A percentile compares a stretch with the other conserved stretches of the same genome.
Conservation (phyloP, 2,888 invertebrate species). For the Protophormia terraenovae region DNA sequence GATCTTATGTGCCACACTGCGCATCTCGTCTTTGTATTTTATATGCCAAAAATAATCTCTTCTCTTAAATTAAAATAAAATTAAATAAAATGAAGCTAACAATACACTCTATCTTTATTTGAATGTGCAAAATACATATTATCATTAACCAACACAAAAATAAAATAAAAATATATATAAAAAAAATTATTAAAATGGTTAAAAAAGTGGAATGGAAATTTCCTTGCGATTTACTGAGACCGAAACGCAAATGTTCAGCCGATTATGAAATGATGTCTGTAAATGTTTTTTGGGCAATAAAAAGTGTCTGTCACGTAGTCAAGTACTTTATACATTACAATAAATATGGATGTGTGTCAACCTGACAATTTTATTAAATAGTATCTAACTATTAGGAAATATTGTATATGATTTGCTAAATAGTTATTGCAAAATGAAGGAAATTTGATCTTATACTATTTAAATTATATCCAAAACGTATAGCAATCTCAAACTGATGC, state of each 20-base stretch:
- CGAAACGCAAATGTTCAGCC: conserved; percentile 26
- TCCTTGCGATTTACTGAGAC: conserved; percentile 34
- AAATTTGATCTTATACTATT: too few relatives aligned
- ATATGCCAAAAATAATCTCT: conserved; percentile 62
- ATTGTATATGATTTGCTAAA: too few relatives aligned
- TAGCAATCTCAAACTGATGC: too few relatives aligned
- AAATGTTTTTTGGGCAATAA: conserved; percentile 17
- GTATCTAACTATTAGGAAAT: neutral
- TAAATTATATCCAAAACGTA: too few relatives aligned
- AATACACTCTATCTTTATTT: conserved; percentile 54
- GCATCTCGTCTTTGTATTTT: conserved; percentile 71
- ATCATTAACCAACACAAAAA: conserved; percentile 56
- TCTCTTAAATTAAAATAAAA: conserved; percentile 51
- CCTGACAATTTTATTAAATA: conserved; percentile 61
- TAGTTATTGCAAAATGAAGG: too few relatives aligned
- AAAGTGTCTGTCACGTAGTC: neutral
- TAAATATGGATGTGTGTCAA: conserved; percentile 43
- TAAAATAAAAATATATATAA: conserved; percentile 16
- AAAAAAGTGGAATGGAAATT: conserved; percentile 50
- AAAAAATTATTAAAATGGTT: conserved; percentile 6
- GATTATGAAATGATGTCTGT: conserved; percentile 20
- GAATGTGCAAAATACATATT: conserved; percentile 39
- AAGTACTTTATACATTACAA: neutral
- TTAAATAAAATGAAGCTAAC: conserved; percentile 44
- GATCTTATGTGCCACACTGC: conserved; percentile 71